A percentile compares a stretch with the other conserved stretches of the same genome.
Conservation (phyloP, 1,140 invertebrate genomes). For the Heliconius eleuchia region DNA sequence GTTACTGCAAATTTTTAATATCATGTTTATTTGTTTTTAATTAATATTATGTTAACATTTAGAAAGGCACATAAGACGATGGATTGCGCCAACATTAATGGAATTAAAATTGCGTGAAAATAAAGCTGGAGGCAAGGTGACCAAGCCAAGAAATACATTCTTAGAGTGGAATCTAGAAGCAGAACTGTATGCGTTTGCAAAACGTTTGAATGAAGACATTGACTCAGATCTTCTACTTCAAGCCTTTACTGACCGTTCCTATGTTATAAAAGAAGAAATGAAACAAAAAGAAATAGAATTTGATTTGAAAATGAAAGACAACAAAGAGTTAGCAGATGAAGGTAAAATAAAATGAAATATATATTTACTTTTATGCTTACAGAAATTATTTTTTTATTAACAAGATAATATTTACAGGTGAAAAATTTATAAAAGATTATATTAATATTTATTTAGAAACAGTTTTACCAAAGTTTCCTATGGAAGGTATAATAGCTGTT, state of each 20-base stretch:
- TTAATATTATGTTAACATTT: slow-evolving; percentile 29
- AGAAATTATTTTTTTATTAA: neutral
- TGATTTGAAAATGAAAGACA: slow-evolving; percentile 85
- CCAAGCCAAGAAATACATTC: slow-evolving; percentile 82
- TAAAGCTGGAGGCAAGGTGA: slow-evolving; percentile 64
- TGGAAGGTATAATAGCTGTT: slow-evolving; percentile 85
- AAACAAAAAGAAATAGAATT: slow-evolving; percentile 87
- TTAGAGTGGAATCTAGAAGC: slow-evolving; percentile 94
- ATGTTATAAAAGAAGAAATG: slow-evolving; percentile 87
- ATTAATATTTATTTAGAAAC: slow-evolving; percentile 80
- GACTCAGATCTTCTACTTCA: slow-evolving; percentile 85
- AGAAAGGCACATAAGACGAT: slow-evolving; percentile 69
- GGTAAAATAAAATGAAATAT: slow-evolving; percentile 78
- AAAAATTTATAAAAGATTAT: slow-evolving; percentile 71
- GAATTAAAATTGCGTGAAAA: slow-evolving; percentile 63
- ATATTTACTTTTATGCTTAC: neutral
- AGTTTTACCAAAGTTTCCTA: slow-evolving; percentile 87
- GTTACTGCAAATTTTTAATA: neutral
- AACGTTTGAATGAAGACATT: slow-evolving; percentile 93
- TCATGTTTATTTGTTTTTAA: slow-evolving; percentile 21
- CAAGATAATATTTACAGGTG: slow-evolving; percentile 55
- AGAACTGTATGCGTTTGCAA: slow-evolving; percentile 94
- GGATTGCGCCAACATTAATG: slow-evolving; percentile 70
- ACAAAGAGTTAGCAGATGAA: slow-evolving; percentile 84
- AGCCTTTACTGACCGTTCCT: slow-evolving; percentile 91